These are phyloP conservation scores for Drosophila azteca DNA, from an alignment of 1,140 invertebrate genomes.

Conservation along the genomic window DNA sequence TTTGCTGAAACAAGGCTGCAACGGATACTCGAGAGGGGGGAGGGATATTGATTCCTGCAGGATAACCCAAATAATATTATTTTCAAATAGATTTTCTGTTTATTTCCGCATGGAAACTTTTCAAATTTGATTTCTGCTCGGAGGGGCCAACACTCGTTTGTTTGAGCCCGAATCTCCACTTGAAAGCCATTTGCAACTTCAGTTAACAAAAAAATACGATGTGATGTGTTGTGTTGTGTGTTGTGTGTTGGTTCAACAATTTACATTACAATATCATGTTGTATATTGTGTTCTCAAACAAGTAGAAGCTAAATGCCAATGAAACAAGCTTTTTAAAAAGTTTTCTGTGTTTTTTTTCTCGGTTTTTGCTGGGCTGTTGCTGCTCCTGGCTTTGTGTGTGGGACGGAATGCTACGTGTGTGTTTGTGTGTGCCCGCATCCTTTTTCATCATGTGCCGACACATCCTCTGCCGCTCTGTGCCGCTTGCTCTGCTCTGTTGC, in stretches of 20 bases:
- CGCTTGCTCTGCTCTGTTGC: constrained; percentile 11
- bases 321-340: constrained; percentile 49
- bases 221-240: constrained; percentile 27
- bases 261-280: constrained; percentile 69
- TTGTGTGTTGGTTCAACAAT: constrained; percentile 56
- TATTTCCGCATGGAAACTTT: too few relatives aligned
- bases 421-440: constrained; percentile 1
- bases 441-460: constrained; percentile 35
- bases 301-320: constrained; percentile 68
- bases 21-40: too few relatives aligned
- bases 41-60: too few relatives aligned
- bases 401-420: too few relatives aligned
- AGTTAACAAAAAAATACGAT: constrained; percentile 8
- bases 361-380: constrained; percentile 4
- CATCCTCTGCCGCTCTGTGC: too few relatives aligned
- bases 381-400: neutral
- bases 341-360: constrained; percentile 9
- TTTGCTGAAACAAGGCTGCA: too few relatives aligned
- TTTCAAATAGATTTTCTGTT: too few relatives aligned
- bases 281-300: constrained; percentile 48
- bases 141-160: too few relatives aligned
- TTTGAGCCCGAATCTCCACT: neutral
- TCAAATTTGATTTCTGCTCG: too few relatives aligned
- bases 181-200: constrained; percentile 21
- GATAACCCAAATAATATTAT: too few relatives aligned